Base-by-base conservation (phyloP, 2,888 invertebrate species). In the Aspidiotus rigidus region DNA sequence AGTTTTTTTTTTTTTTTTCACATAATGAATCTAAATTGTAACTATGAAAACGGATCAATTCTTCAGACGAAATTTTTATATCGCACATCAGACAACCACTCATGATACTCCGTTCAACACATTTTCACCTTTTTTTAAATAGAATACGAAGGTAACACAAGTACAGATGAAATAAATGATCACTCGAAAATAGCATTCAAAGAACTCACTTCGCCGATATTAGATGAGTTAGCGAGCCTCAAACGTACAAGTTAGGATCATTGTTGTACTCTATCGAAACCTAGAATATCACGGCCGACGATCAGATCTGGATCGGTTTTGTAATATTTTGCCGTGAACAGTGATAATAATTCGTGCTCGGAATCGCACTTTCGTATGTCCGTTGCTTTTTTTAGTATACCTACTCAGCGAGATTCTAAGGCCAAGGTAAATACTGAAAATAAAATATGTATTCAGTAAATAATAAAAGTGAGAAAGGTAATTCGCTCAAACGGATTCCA, bases 231-330 rank as follows among this genome's bases (percentile, higher is more conserved):
- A 0, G 85, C 81, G 73, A 94, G 82, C 74, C 87, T 89, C 1
- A 99, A 79, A 55, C 94, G 84, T 0, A 97, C 93, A 61, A 98
- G 80, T 72, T 93, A 85, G 13, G 94, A 94, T 92, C 96, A 97
- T 75, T 90, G 88, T 0, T 87, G 85, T 64, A 93, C 86, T 75
- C 84, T 84, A 75, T 95, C 94, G 78, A 90, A 95, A 42, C 90
- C 90, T 75, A 87, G 85, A 57, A 94, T 81, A 77, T 99, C 98
- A 76, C 97, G 94, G 0, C 97, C 97, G 2, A 98, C 86, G 56
- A 99, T 85, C 41, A 98, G 79, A 80, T 99, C 99, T 0, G 98
- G 93, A 76, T 99, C 98, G 64, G 90, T 81, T 75, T 86, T 88
- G 77, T 88, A 86, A 74, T 97, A 85, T 76, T 90, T 89, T 0